Evolutionary conservation across 1,140 invertebrate species (phyloP).

Genomic region (Euglossa dilemma): DNA sequence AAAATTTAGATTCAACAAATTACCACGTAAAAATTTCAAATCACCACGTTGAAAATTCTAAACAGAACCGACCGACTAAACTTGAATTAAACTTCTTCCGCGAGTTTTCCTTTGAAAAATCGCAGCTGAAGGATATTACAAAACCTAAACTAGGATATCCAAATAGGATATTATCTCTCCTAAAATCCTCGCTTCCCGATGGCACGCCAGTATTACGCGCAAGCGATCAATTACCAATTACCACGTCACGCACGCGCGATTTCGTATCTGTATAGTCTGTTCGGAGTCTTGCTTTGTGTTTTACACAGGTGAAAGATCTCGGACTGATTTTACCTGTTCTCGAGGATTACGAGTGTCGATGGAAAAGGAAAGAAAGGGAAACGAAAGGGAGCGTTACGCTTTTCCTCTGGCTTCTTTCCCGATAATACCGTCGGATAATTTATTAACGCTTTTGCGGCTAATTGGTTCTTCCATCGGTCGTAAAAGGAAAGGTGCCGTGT

Average conservation of each 20-base stretch:
- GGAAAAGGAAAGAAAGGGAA: not conserved
- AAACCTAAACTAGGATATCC: too few species aligned
- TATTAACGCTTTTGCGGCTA: not conserved
- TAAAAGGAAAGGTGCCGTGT: too few species aligned
- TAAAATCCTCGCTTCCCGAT: not conserved
- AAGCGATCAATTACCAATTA: constrained; percentile 25
- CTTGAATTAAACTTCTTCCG: too few species aligned
- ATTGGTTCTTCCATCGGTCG: not conserved
- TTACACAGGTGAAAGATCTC: not conserved
- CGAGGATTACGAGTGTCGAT: too few species aligned
- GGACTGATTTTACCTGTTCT: not conserved
- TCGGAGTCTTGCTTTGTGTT: not conserved
- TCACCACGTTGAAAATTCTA: too few species aligned
- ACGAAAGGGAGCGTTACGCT: not conserved
- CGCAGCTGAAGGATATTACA: too few species aligned
- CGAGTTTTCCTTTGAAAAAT: too few species aligned
- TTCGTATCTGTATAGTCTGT: not conserved
- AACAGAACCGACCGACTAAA: too few species aligned
- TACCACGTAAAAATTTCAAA: too few species aligned
- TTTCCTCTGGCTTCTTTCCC: too few species aligned
- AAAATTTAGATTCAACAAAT: too few species aligned
- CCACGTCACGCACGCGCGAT: not conserved
- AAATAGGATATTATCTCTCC: too few species aligned
- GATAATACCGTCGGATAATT: not conserved
- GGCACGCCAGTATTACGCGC: constrained; percentile 23